phyloP scores from a whole-genome alignment of 2,797 vertebrate species.

The Gallirallus australis region DNA sequence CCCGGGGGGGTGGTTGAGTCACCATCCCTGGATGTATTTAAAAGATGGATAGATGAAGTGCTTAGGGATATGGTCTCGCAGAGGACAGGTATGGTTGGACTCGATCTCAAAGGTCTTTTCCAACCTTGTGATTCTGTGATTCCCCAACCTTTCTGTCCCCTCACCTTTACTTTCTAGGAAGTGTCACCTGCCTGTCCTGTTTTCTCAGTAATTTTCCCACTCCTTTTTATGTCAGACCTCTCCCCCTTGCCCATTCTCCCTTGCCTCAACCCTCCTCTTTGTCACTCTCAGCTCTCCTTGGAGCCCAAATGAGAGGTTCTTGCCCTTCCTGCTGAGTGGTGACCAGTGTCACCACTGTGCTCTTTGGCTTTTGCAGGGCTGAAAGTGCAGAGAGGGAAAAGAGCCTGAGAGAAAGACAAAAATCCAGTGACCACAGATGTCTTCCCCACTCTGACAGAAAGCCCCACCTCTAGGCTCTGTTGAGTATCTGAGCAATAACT shows the following conservation, averaged over 20 bases:
- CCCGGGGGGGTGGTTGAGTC: no score
- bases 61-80: no score
- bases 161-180: neutral
- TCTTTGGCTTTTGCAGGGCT: neutral
- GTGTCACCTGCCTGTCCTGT: neutral
- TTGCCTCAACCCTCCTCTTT: neutral
- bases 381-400: neutral
- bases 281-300: neutral
- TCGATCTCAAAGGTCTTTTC: no score
- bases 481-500: neutral
- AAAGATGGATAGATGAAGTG: no score
- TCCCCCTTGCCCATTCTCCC: neutral
- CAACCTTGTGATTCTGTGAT: no score
- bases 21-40: no score
- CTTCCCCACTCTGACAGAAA: neutral
- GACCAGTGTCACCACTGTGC: neutral
- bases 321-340: neutral
- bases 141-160: neutral
- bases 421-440: neutral
- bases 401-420: neutral
- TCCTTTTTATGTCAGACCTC: neutral
- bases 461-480: accelerated
- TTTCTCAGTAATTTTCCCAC: neutral
- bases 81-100: no score
- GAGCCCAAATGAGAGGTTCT: accelerated